These are phyloP conservation scores for Bombus balteatus DNA, from an alignment of 1,140 invertebrate species.

Conservation along the genomic window DNA sequence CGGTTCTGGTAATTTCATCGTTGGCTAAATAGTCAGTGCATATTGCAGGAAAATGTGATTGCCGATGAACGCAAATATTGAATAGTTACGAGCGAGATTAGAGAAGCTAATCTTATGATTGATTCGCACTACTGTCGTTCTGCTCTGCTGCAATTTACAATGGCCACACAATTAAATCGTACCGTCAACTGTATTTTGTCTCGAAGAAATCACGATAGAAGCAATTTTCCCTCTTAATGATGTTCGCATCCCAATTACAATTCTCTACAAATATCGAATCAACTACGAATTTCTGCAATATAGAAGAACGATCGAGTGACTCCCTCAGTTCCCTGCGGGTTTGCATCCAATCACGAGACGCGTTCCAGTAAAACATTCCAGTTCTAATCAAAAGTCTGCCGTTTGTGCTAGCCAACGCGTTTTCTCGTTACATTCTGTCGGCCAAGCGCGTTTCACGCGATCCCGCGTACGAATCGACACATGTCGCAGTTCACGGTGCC, in stretches of 20 bases:
- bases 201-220: not conserved
- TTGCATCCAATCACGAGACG: not conserved
- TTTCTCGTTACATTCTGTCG: constrained; percentile 14
- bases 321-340: not conserved
- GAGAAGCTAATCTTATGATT: no score
- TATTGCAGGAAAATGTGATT: not conserved
- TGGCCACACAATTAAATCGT: no score
- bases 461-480: constrained; percentile 36
- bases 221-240: not conserved
- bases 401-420: not conserved
- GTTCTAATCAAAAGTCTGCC: constrained; percentile 11
- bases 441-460: not conserved
- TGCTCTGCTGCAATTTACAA: no score
- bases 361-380: not conserved
- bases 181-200: no score
- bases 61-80: not conserved
- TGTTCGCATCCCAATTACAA: no score
- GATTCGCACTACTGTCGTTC: no score
- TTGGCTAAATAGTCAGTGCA: not conserved
- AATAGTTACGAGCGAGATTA: not conserved
- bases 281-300: not conserved
- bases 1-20: not conserved
- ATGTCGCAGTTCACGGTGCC: not conserved
- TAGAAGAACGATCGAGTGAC: not conserved
- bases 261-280: not conserved